Conservation (phyloP, 1,140 invertebrate genomes). For the Drosophila arawakana region DNA sequence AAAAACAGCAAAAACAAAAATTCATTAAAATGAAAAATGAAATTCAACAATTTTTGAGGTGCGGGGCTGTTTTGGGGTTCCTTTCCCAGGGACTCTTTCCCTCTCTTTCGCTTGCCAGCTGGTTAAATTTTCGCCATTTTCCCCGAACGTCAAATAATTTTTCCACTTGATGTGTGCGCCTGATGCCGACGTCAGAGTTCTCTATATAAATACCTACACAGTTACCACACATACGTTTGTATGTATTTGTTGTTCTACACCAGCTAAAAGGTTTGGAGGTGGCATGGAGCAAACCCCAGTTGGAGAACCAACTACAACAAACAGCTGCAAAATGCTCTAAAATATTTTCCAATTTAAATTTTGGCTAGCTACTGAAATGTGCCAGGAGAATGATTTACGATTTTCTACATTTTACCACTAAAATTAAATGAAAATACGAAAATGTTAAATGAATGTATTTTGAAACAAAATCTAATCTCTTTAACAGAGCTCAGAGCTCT, state of each 20-base stretch:
- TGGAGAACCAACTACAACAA: conserved; percentile 1
- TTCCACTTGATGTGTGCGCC: conserved; percentile 60
- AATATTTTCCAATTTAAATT: conserved; percentile 27
- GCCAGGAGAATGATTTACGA: neutral
- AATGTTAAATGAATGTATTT: neutral
- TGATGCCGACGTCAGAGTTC: conserved; percentile 35
- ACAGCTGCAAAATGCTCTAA: conserved; percentile 14
- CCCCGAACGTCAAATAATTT: conserved; percentile 59
- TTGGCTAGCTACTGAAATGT: neutral
- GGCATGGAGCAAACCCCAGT: neutral
- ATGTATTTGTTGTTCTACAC: neutral
- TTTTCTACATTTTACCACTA: neutral
- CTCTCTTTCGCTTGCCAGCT: neutral
- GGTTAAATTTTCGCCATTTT: conserved; percentile 59
- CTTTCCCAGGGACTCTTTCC: neutral
- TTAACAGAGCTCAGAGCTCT: no score
- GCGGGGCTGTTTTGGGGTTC: conserved; percentile 31
- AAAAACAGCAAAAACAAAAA: conserved; percentile 60
- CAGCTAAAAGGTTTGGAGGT: neutral
- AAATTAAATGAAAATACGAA: conserved; percentile 1
- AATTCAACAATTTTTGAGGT: conserved; percentile 78
- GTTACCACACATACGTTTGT: neutral
- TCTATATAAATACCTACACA: conserved; percentile 31
- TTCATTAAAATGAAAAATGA: conserved; percentile 84
- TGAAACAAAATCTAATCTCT: neutral